A percentile compares a stretch with the other conserved stretches of the same genome.
Evolutionary conservation across 2,888 invertebrate species (phyloP).

Genomic region (Drosophila emarginata): DNA sequence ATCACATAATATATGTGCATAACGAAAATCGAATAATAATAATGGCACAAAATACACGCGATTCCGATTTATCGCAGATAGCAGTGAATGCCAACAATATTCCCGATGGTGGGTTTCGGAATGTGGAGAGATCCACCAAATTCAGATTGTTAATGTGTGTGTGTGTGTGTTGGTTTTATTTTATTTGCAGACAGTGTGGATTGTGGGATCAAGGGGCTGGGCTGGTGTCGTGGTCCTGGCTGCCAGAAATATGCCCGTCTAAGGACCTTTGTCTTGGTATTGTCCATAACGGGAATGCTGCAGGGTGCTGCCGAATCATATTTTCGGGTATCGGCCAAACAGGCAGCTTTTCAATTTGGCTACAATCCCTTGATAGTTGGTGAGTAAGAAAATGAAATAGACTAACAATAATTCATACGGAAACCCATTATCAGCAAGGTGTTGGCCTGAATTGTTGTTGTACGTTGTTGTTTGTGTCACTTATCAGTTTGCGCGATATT

Average conservation of each 20-base stretch:
- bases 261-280: conserved; percentile 82
- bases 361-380: conserved; percentile 82
- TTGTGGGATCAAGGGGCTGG: conserved; percentile 83
- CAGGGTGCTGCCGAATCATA: conserved; percentile 83
- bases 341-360: conserved; percentile 83
- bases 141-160: no score
- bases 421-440: conserved; percentile 27
- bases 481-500: conserved; percentile 70
- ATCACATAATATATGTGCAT: conserved; percentile 20
- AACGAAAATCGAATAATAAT: conserved; percentile 38
- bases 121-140: no score
- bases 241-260: conserved; percentile 83
- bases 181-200: conserved; percentile 81
- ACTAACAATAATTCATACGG: neutral
- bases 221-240: conserved; percentile 82
- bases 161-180: neutral
- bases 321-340: conserved; percentile 83
- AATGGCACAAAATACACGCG: conserved; percentile 63
- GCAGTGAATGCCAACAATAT: conserved; percentile 75
- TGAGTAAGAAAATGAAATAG: conserved; percentile 74
- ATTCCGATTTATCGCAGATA: conserved; percentile 73
- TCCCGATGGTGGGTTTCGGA: conserved; percentile 67
- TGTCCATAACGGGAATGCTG: conserved; percentile 80
- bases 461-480: conserved; percentile 33
- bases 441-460: conserved; percentile 52